Evolutionary conservation across 2,888 invertebrate genomes (phyloP), one percentile per base, ranked within the genome.

Genomic region (Phortica okadai): DNA sequence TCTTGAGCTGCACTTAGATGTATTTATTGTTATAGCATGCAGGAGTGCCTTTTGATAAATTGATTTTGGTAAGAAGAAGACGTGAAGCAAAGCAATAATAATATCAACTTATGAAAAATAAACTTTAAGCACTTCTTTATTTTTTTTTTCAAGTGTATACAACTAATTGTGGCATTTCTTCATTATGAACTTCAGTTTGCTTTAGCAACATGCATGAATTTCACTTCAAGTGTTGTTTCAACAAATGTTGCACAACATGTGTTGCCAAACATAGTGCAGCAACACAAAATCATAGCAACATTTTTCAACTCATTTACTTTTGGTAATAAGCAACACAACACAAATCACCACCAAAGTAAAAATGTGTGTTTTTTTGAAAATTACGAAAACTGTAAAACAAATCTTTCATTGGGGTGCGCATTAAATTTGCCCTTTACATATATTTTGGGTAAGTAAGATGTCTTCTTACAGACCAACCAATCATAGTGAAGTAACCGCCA

Each of bases 241-340:
- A 25, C 6, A 56, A 8, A 72, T 70, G 70, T 72, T 56, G 54
- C 41, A 41, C 70, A 72, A 72, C 56, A 72, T 54, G 33, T 33
- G 70, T 56, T 14, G 54, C 70, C 10, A 54, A 56, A 25, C 50
- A 21, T 14, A 16, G 5, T 33, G 1, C 33, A 33, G 58, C 14
- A 11, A n/a, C 21, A 59, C 5, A 50, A 8, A 59, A 59, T 10
- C 54, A 59, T 16, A 59, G 59, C 59, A 59, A 59, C 59, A 59
- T 59, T 21, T 59, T 50, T 50, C 10, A 50, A 11, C 2, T 50
- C 50, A 14, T 50, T 50, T 14, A n/a, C 59, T 59, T 50, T n/a
- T n/a, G n/a, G 59, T 8, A 11, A 59, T 1, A n/a, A 16, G 41
- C 21, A 6, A 11, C 33, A 64, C 21, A 64, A 6, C 45, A 11